Evolutionary conservation across 2,113 vertebrate species (phyloP).

Genomic region (Gobiocypris rarus): DNA sequence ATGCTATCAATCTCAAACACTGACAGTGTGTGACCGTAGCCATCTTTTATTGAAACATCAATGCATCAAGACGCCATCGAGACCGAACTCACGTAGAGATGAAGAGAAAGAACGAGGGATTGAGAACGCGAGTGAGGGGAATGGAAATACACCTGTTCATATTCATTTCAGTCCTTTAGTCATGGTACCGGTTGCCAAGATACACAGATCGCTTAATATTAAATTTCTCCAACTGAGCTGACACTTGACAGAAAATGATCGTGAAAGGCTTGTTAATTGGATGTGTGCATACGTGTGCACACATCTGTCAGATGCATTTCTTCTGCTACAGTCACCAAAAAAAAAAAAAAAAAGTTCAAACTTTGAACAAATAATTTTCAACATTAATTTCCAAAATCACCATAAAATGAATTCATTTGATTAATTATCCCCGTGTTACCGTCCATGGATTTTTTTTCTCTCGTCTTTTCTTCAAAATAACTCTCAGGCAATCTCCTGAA

Average conservation of each 20-base stretch:
- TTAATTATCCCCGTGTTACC: conserved; percentile 48
- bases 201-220: conserved; percentile 75
- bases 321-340: conserved; percentile 11
- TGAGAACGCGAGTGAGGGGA: conserved; percentile 30
- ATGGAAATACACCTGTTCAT: conserved; percentile 66
- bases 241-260: conserved; percentile 74
- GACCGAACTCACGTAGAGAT: not conserved
- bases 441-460: not conserved
- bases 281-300: conserved; percentile 40
- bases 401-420: conserved; percentile 58
- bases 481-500: conserved; percentile 42
- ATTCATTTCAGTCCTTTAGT: conserved; percentile 63
- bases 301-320: conserved; percentile 33
- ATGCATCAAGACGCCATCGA: not conserved
- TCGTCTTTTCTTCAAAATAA: conserved; percentile 22
- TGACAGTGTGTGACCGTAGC: not conserved
- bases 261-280: conserved; percentile 66
- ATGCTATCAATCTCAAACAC: not conserved
- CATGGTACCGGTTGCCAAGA: conserved; percentile 67
- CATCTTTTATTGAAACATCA: not conserved
- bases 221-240: conserved; percentile 70
- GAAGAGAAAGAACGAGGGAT: not conserved
- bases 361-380: conserved; percentile 38
- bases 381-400: conserved; percentile 46
- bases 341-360: conserved; percentile 35